Evolutionary conservation across 2,888 invertebrate genomes (phyloP).

Genomic region (Dryobota labecula): DNA sequence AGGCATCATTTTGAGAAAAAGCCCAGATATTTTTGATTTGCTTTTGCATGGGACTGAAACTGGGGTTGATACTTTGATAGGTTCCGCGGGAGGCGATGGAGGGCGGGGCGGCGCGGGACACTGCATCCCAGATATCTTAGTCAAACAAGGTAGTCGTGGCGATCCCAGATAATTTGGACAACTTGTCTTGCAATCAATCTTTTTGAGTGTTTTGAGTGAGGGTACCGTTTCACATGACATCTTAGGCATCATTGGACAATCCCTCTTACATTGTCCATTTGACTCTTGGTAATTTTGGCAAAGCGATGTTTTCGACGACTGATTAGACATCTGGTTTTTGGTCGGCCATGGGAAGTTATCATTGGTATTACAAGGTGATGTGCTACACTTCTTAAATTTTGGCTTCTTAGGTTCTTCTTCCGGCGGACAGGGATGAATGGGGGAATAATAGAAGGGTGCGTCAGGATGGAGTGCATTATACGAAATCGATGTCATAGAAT

Average conservation of each 20-base stretch:
- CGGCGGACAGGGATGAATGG: constrained; percentile 56
- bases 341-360: constrained; percentile 50
- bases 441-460: constrained; percentile 49
- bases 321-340: constrained; percentile 48
- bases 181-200: constrained; percentile 60
- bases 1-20: constrained; percentile 74
- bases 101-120: constrained; percentile 29
- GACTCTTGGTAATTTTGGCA: not conserved
- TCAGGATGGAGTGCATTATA: constrained; percentile 27
- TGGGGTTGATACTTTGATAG: constrained; percentile 18
- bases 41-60: not conserved
- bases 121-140: constrained; percentile 41
- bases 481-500: constrained; percentile 29
- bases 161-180: constrained; percentile 56
- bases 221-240: constrained; percentile 57
- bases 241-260: constrained; percentile 47
- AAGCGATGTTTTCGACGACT: constrained; percentile 37
- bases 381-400: constrained; percentile 13
- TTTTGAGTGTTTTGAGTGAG: constrained; percentile 35
- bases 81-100: constrained; percentile 7
- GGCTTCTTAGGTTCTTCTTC: constrained; percentile 9
- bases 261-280: constrained; percentile 23
- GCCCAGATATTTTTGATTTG: constrained; percentile 65
- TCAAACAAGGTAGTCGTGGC: constrained; percentile 30
- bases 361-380: constrained; percentile 22